Conservation (phyloP, 2,797 vertebrate genomes). For the Tarsius wallacei region DNA sequence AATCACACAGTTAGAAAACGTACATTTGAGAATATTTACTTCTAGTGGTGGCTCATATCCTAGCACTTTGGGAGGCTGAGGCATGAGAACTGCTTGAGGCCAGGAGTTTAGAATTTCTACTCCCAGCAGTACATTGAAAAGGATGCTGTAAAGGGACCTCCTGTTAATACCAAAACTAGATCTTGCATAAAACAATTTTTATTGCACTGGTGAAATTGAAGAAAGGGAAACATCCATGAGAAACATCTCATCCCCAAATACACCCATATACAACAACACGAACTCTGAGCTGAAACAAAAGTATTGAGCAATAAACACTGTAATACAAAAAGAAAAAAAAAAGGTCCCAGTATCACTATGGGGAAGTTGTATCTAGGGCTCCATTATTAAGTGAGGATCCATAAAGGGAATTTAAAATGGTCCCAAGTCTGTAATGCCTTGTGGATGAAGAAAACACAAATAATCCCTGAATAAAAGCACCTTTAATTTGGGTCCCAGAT, state of each 20-base stretch:
- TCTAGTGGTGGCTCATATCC: not conserved
- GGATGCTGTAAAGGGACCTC: not conserved
- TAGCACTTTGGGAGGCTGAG: no score
- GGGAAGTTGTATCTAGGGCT: not conserved
- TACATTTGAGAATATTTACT: not conserved
- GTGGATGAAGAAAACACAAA: conserved; percentile 1
- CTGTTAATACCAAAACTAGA: not conserved
- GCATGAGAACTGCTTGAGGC: no score
- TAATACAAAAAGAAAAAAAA: not conserved
- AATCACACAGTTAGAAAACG: conserved; percentile 36
- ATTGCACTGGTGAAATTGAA: not conserved
- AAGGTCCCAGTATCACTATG: not conserved
- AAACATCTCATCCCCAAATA: not conserved
- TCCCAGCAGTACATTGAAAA: not conserved
- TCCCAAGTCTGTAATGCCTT: not conserved
- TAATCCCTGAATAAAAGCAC: conserved; percentile 17
- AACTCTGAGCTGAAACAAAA: conserved; percentile 53
- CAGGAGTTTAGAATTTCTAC: not conserved
- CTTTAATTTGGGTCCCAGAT: not conserved
- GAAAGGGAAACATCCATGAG: not conserved
- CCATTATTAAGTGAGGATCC: not conserved
- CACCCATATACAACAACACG: not conserved
- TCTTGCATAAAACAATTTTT: conserved; percentile 23
- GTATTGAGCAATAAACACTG: not conserved
- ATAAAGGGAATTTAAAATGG: not conserved